Evolutionary conservation across 2,113 vertebrate genomes (phyloP).

Genomic region (Nibea coibor): DNA sequence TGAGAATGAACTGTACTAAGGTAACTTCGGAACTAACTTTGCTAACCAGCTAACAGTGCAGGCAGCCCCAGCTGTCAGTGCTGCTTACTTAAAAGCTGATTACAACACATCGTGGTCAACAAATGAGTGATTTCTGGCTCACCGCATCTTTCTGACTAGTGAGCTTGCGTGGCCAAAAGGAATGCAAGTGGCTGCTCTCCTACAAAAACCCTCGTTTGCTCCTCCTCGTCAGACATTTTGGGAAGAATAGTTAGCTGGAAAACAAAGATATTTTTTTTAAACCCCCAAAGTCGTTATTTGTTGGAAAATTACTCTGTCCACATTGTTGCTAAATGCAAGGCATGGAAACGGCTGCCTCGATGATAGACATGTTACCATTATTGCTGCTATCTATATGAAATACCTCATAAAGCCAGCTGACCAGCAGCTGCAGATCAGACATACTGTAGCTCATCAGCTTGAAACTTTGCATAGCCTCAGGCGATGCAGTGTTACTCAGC

Average conservation of each 20-base stretch:
- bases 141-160: not conserved
- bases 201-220: slow-evolving; percentile 45
- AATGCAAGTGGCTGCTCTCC: slow-evolving; percentile 49
- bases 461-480: slow-evolving; percentile 58
- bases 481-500: slow-evolving; percentile 31
- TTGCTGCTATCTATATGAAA: not conserved
- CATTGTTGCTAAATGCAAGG: not conserved
- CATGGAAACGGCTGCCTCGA: not conserved
- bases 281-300: not conserved
- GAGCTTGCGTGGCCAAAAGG: slow-evolving; percentile 44
- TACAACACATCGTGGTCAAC: not conserved
- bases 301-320: not conserved
- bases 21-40: slow-evolving; percentile 61
- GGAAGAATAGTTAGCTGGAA: slow-evolving; percentile 14
- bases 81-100: not conserved
- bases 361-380: not conserved
- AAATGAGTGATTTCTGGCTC: accelerated
- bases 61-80: too few species aligned
- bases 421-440: not conserved
- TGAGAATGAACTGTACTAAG: not conserved
- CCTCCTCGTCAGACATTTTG: slow-evolving; percentile 80
- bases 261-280: not conserved
- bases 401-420: not conserved
- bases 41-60: not conserved
- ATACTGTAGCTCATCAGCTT: slow-evolving; percentile 19